phyloP scores from a whole-genome alignment of 2,113 vertebrate species.

The Elephas maximus region DNA sequence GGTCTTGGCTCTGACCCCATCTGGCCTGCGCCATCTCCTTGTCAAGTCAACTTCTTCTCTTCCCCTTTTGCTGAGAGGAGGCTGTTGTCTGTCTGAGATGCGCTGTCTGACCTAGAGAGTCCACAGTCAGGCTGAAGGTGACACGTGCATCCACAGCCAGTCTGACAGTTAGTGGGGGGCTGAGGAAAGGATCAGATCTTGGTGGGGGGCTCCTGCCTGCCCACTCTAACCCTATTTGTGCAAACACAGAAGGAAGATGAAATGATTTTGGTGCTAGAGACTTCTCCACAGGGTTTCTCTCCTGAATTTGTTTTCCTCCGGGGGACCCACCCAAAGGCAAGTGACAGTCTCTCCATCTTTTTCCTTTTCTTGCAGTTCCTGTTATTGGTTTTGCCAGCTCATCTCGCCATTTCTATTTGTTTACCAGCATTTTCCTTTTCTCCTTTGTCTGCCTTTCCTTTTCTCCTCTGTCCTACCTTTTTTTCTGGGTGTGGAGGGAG shows the following conservation, averaged over 20 bases:
- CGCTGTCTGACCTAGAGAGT: neutral
- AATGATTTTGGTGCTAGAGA: neutral
- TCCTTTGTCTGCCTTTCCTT: neutral
- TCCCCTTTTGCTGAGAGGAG: neutral
- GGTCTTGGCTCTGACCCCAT: neutral
- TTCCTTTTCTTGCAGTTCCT: neutral
- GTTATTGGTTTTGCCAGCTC: neutral
- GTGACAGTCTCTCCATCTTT: neutral
- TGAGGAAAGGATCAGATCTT: neutral
- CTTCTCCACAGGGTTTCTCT: neutral
- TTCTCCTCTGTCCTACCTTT: neutral
- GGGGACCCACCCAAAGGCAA: neutral
- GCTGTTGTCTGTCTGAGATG: neutral
- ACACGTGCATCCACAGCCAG: neutral
- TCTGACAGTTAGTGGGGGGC: accelerated
- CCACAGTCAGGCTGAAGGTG: too few species aligned
- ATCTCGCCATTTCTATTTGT: neutral
- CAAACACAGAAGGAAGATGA: neutral
- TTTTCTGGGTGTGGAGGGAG: neutral
- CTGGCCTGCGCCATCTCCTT: neutral
- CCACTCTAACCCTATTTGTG: neutral
- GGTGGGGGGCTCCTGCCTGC: accelerated
- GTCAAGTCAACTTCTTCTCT: too few species aligned
- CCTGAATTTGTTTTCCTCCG: neutral
- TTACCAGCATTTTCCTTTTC: neutral